These are phyloP conservation scores for Crotalus helleri DNA, from an alignment of 2,113 vertebrate genomes.

Conservation along the genomic window DNA sequence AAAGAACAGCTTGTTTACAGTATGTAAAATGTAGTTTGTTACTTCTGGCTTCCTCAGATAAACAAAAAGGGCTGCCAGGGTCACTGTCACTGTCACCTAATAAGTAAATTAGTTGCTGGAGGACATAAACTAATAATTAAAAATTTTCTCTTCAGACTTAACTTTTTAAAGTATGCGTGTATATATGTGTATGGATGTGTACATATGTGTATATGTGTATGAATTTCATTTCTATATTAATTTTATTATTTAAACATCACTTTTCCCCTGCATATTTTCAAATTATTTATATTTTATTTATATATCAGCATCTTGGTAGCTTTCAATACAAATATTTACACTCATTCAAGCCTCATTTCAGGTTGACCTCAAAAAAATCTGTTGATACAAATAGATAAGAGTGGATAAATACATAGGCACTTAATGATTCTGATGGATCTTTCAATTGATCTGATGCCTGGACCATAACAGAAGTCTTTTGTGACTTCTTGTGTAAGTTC, in stretches of 20 bases:
- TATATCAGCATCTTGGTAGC: not conserved
- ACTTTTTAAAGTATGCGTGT: conserved; percentile 48
- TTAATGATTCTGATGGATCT: not conserved
- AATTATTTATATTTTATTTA: not conserved
- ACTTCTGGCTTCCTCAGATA: conserved; percentile 58
- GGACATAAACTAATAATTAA: conserved; percentile 32
- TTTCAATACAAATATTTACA: not conserved
- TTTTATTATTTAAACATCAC: not conserved
- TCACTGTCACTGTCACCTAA: conserved; percentile 39
- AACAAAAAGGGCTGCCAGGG: conserved; percentile 52
- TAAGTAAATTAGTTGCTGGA: conserved; percentile 59
- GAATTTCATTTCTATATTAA: not conserved
- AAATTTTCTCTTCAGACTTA: conserved; percentile 50
- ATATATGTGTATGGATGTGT: not conserved
- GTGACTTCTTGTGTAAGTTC: not conserved
- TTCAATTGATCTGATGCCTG: not conserved
- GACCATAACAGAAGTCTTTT: too few species aligned
- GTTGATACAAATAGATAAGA: not conserved
- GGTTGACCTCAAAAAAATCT: not conserved
- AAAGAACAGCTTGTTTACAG: conserved; percentile 52
- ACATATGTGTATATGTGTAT: conserved; percentile 20
- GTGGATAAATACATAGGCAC: not conserved
- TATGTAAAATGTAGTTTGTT: conserved; percentile 44
- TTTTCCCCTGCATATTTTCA: not conserved
- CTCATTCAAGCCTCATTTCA: not conserved